phyloP scores from a whole-genome alignment of 2,113 vertebrate species.

The Onychorhynchus coronatus region DNA sequence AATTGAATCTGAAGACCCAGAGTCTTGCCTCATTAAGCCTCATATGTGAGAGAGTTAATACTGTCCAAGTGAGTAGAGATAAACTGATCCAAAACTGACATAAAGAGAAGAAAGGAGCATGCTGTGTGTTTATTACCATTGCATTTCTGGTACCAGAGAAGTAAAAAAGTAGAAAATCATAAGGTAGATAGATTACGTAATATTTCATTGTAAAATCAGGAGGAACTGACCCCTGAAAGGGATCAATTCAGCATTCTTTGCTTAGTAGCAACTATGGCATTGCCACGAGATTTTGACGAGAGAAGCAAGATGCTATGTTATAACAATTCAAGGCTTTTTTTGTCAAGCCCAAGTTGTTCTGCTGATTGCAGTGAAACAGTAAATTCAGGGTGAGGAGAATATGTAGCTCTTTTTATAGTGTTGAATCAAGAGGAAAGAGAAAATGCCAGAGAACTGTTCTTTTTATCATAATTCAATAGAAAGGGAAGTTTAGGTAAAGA shows the following conservation, averaged over 20 bases:
- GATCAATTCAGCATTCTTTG: not conserved
- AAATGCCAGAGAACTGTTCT: not conserved
- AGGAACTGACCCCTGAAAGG: not conserved
- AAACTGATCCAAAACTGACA: not conserved
- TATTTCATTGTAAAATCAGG: not conserved
- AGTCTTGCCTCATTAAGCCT: not conserved
- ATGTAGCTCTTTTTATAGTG: not conserved
- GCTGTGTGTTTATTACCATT: not conserved
- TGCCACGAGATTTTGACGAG: not conserved
- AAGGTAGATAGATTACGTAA: not conserved
- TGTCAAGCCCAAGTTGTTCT: not conserved
- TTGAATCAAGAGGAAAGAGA: not conserved
- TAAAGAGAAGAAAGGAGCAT: not conserved
- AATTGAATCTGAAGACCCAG: not conserved
- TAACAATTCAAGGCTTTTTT: not conserved
- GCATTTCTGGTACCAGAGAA: not conserved
- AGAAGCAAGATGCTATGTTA: not conserved
- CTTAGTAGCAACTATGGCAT: not conserved
- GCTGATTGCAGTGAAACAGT: not conserved
- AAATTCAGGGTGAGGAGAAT: not conserved
- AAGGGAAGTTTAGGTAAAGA: not conserved
- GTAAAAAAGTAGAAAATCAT: not conserved
- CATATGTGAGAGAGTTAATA: not conserved
- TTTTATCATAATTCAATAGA: not conserved
- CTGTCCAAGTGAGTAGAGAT: not conserved